Percentiles rank a stretch among this genome's conserved stretches.
These are phyloP conservation scores for Lissocephala sabroskyi DNA, from an alignment of 2,888 invertebrate species.

Conservation along the genomic window DNA sequence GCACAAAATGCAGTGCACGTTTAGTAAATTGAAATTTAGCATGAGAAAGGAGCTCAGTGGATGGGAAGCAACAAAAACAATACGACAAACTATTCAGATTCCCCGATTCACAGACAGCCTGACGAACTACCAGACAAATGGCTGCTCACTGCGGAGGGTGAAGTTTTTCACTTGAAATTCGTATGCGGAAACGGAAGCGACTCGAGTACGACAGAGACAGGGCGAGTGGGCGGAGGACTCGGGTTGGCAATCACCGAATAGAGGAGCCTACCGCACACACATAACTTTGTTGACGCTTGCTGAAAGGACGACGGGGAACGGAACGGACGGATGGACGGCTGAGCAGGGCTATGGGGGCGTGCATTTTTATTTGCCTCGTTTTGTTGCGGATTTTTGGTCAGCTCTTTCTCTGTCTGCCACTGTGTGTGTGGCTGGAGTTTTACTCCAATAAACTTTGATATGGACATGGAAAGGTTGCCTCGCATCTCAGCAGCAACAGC, in stretches of 20 bases:
- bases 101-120: background rate
- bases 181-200: too few relatives aligned
- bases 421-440: conserved; percentile 5
- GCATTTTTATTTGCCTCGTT: background rate
- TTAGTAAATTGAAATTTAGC: conserved; percentile 47
- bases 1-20: conserved; percentile 36
- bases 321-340: background rate
- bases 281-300: background rate
- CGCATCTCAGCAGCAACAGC: too few relatives aligned
- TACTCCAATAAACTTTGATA: conserved; percentile 42
- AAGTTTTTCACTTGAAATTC: too few relatives aligned
- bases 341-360: conserved; percentile 1
- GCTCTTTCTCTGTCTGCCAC: conserved; percentile 25
- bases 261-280: too few relatives aligned
- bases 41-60: conserved; percentile 7
- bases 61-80: background rate
- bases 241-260: too few relatives aligned
- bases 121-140: too few relatives aligned
- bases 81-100: conserved; percentile 24
- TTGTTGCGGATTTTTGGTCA: conserved; percentile 19
- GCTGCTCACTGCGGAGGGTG: too few relatives aligned
- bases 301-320: too few relatives aligned
- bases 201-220: too few relatives aligned
- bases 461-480: too few relatives aligned
- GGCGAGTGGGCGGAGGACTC: too few relatives aligned